Conservation (phyloP, 2,888 invertebrate genomes). For the Drosophila rellima region DNA sequence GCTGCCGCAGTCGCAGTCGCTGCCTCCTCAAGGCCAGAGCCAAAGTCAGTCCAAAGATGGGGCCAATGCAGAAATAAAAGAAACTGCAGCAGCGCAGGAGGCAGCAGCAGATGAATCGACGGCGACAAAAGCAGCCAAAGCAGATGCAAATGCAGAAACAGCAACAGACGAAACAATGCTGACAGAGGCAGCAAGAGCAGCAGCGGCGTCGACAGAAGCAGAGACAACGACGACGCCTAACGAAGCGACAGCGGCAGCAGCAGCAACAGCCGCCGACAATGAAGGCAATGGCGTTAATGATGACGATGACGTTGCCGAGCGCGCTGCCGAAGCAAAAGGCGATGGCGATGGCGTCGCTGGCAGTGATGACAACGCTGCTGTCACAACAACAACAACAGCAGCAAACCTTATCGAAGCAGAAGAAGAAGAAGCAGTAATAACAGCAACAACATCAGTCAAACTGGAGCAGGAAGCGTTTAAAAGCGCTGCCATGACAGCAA, state of each 20-base stretch:
- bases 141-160: constrained; percentile 6
- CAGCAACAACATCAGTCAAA: constrained; percentile 40
- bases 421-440: constrained; percentile 13
- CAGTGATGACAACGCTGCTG: constrained; percentile 26
- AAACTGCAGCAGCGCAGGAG: constrained; percentile 25
- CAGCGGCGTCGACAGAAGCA: constrained; percentile 14
- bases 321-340: constrained; percentile 30
- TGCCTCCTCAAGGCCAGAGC: constrained; percentile 43
- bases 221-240: constrained; percentile 27
- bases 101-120: constrained; percentile 5
- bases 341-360: constrained; percentile 15
- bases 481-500: constrained; percentile 32
- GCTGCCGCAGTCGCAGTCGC: constrained; percentile 8
- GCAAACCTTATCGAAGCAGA: constrained; percentile 12
- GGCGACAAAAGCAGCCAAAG: constrained; percentile 10
- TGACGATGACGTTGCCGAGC: constrained; percentile 37
- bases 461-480: constrained; percentile 53
- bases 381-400: constrained; percentile 22
- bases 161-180: constrained; percentile 16
- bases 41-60: constrained; percentile 17
- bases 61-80: constrained; percentile 32
- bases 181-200: constrained; percentile 20
- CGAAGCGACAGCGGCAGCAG: constrained; percentile 27
- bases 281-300: constrained; percentile 22
- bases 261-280: constrained; percentile 26